These are phyloP conservation scores for Meleagris gallopavo DNA, from an alignment of 2,113 vertebrate genomes.

Conservation along the genomic window DNA sequence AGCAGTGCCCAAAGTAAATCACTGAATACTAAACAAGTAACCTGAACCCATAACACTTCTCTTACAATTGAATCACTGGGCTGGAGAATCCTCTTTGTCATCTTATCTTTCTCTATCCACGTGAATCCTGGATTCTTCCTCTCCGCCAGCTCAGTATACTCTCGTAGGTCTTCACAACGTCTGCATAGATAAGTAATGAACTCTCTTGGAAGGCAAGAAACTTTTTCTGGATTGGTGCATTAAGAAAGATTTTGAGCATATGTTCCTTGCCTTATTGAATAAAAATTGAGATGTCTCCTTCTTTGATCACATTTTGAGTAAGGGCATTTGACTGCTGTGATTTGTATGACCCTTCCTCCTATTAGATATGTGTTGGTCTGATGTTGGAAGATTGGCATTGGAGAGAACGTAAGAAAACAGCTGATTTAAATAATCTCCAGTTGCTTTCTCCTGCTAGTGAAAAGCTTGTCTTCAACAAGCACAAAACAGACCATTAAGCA, in stretches of 20 bases:
- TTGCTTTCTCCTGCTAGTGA: background rate
- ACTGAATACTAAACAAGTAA: background rate
- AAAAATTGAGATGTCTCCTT: background rate
- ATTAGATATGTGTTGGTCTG: background rate
- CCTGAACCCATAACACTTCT: background rate
- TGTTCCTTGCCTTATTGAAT: accelerated
- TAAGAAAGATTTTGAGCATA: background rate
- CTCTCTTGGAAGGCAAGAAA: background rate
- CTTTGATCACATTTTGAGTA: background rate
- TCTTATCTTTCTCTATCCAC: background rate
- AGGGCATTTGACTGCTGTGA: background rate
- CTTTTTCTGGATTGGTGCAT: background rate
- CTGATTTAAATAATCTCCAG: background rate
- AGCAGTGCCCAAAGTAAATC: background rate
- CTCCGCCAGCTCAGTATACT: background rate
- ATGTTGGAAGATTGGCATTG: background rate
- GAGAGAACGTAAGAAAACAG: background rate
- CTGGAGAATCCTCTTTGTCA: background rate
- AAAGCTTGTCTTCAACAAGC: background rate
- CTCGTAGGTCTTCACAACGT: background rate
- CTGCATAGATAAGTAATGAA: background rate
- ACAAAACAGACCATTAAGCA: background rate
- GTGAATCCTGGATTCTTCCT: background rate
- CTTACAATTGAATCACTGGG: background rate
- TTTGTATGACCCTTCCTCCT: background rate